Evolutionary conservation across 2,888 invertebrate genomes (phyloP).

Genomic region (Omphaloscelis lunosa): DNA sequence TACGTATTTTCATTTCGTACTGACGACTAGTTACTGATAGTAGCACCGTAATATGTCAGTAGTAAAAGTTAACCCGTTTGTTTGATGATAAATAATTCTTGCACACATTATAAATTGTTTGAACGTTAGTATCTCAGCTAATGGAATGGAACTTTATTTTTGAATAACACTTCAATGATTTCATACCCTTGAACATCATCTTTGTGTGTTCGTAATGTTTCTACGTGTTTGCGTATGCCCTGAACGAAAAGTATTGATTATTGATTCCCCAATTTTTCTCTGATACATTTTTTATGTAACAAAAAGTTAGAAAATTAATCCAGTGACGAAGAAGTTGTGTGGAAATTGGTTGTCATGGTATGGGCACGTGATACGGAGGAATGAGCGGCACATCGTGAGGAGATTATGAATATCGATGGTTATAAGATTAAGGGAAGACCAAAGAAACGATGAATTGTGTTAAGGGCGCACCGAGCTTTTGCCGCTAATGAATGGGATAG

Average conservation of each 20-base stretch:
- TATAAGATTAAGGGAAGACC: too few species aligned
- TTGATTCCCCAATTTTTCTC: background rate
- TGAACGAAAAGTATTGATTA: background rate
- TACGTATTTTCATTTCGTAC: background rate
- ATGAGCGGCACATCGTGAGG: background rate
- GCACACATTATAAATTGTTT: background rate
- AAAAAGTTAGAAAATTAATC: background rate
- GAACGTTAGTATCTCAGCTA: constrained; percentile 1
- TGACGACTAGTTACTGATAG: background rate
- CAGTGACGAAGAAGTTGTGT: background rate
- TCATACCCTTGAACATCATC: constrained; percentile 12
- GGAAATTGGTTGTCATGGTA: background rate
- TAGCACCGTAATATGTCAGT: background rate
- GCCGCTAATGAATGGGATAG: too few species aligned
- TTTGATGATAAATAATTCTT: background rate
- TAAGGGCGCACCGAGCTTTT: too few species aligned
- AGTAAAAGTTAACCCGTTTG: background rate
- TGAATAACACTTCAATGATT: constrained; percentile 3
- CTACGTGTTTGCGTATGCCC: background rate
- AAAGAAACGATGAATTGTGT: too few species aligned
- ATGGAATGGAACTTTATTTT: constrained; percentile 24
- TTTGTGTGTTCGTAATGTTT: background rate
- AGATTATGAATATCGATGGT: background rate
- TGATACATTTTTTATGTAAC: background rate
- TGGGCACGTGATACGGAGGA: background rate